These are phyloP conservation scores for Parotia lawesii DNA, from an alignment of 2,113 vertebrate genomes.

Conservation along the genomic window DNA sequence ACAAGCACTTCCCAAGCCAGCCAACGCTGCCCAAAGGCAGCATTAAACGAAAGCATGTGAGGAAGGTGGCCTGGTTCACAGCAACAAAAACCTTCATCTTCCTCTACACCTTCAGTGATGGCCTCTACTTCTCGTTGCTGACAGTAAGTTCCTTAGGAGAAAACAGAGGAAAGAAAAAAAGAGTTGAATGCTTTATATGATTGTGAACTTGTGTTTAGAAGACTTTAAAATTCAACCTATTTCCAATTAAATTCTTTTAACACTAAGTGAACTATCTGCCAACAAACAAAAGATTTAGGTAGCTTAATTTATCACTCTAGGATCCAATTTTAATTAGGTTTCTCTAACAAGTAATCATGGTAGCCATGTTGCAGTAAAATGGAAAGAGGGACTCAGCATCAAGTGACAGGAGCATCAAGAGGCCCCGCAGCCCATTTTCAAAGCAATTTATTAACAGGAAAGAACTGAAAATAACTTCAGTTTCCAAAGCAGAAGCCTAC, in stretches of 20 bases:
- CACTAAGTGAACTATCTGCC: not conserved
- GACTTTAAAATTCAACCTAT: not conserved
- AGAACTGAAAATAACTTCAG: not conserved
- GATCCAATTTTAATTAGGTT: not conserved
- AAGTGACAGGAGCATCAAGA: not conserved
- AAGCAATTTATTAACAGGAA: not conserved
- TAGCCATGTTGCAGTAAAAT: not conserved
- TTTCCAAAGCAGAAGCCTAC: not conserved
- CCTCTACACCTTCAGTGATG: conserved; percentile 87
- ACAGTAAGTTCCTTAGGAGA: conserved; percentile 81
- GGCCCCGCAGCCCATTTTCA: not conserved
- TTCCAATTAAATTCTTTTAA: not conserved
- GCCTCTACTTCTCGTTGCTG: conserved; percentile 88
- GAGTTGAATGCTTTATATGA: not conserved
- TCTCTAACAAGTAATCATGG: not conserved
- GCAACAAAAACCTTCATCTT: conserved; percentile 88
- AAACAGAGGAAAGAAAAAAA: not conserved
- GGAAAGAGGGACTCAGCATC: not conserved
- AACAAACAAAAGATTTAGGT: not conserved
- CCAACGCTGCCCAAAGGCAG: conserved; percentile 86
- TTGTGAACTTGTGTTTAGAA: not conserved
- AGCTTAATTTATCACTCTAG: not conserved
- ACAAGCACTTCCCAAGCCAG: conserved; percentile 88
- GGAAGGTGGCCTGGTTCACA: conserved; percentile 87
- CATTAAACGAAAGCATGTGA: conserved; percentile 85